A percentile compares a stretch with the other conserved stretches of the same genome.
These are phyloP conservation scores for Antheraea yamamai DNA, from an alignment of 2,888 invertebrate species.

Conservation along the genomic window DNA sequence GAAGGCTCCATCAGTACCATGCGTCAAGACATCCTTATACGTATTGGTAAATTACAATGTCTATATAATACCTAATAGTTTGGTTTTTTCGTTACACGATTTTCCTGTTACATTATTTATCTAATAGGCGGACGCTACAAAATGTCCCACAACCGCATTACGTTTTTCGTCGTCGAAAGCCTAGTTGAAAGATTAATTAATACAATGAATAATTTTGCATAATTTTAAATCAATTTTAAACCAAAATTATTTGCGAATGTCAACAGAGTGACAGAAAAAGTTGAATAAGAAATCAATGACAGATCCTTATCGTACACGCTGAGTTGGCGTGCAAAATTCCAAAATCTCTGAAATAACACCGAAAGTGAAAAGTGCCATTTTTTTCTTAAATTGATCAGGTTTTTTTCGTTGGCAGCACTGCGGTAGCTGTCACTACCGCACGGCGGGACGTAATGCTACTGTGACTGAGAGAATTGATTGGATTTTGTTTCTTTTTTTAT, in stretches of 20 bases:
- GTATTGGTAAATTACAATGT: no score
- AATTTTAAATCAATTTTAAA: neutral
- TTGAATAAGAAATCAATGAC: neutral
- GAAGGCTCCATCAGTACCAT: no score
- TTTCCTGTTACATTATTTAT: no score
- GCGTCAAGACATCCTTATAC: no score
- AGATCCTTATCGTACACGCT: conserved; percentile 22
- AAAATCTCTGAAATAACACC: conserved; percentile 44
- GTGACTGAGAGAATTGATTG: conserved; percentile 19
- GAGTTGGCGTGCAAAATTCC: conserved; percentile 73
- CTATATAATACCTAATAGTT: no score
- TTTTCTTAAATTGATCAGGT: conserved; percentile 65
- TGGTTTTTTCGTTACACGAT: no score
- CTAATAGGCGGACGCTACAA: no score
- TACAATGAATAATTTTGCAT: neutral
- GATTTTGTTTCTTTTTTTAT: conserved; percentile 16
- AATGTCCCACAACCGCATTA: no score
- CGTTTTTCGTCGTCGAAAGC: no score
- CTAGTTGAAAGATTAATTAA: no score
- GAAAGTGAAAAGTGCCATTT: conserved; percentile 66
- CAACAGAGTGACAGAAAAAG: neutral
- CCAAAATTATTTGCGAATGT: neutral
- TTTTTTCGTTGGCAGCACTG: conserved; percentile 40
- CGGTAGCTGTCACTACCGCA: conserved; percentile 18
- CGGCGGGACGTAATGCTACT: conserved; percentile 18